Evolutionary conservation across 2,888 invertebrate genomes (phyloP), one percentile per base, ranked within the genome.

Genomic region (Lasioglossum oenotherae): DNA sequence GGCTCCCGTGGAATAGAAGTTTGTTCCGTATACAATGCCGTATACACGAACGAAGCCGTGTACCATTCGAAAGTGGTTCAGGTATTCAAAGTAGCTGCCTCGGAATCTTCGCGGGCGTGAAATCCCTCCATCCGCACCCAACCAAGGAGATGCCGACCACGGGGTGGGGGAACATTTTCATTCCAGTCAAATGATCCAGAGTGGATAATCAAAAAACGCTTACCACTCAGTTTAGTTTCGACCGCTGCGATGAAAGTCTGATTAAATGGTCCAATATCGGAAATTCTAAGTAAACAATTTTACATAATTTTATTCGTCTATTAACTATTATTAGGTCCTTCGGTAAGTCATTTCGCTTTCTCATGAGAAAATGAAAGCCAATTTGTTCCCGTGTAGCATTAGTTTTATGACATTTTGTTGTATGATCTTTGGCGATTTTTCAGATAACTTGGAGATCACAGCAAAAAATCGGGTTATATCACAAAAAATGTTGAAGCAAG

Each of bases 141-240:
- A 46, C 77, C 80, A 77, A 77, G 74, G 84, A 81, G 90, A 88
- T 92, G 86, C 89, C 92, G 85, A 91, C 92, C 92, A 8, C 38
- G 88, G 90, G 91, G 91, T 5, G 44, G 4, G 19, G 49, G 94
- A 94, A 94, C 93, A 94, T 94, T 95, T 95, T 94, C 94, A 93
- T 91, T 91, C 93, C 93, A 93, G 93, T 93, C 92, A 90, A 88
- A 80, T 67, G 31, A 67, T 67, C 91, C 91, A 91, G 90, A 94
- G 93, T 92, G 91, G 93, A 93, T 94, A 93, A 93, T 93, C 92
- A 92, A 93, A 89, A 91, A 92, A 93, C 92, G 86, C 90, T 92
- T 86, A 91, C 90, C 8, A 35, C 46, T 27, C 41, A 6, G 19
- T 67, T 35, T 35, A 19, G 31, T 8, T 67, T 16, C 19, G 16